These are phyloP conservation scores for Leptinotarsa tumamoca DNA, from an alignment of 2,888 invertebrate genomes.

Conservation along the genomic window DNA sequence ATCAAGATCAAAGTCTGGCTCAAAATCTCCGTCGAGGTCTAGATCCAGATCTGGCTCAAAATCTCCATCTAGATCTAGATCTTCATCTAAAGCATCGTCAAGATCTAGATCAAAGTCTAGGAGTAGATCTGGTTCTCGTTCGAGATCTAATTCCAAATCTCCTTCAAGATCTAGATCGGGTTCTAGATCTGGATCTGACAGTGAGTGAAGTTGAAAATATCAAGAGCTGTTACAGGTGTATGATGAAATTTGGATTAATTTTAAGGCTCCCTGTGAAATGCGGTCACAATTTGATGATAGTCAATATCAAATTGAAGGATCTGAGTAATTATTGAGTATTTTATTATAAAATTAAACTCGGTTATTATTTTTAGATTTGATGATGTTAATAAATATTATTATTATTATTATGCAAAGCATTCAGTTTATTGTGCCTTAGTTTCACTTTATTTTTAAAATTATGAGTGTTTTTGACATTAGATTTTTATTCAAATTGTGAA, in stretches of 20 bases:
- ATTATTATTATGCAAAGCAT: too few species aligned
- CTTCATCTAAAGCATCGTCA: not conserved
- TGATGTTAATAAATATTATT: too few species aligned
- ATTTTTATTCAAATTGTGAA: too few species aligned
- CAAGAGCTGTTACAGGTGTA: not conserved
- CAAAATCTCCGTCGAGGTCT: slow-evolving; percentile 50
- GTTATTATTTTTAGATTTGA: too few species aligned
- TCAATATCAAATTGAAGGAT: not conserved
- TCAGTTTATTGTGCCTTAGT: too few species aligned
- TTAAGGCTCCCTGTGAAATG: not conserved
- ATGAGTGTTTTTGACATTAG: too few species aligned
- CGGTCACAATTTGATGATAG: not conserved
- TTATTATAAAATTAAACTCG: too few species aligned
- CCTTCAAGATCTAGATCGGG: slow-evolving; percentile 49
- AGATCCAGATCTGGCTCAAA: slow-evolving; percentile 49
- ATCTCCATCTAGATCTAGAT: slow-evolving; percentile 33
- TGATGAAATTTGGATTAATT: not conserved
- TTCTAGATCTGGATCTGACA: slow-evolving; percentile 47
- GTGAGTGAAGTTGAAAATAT: slow-evolving; percentile 46
- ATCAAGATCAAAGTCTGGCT: slow-evolving; percentile 50
- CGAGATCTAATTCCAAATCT: slow-evolving; percentile 54
- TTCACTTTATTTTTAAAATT: too few species aligned
- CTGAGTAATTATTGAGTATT: too few species aligned
- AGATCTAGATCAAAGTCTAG: slow-evolving; percentile 25
- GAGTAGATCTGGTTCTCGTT: slow-evolving; percentile 56